Evolutionary conservation across 2,113 vertebrate genomes (phyloP).

Genomic region (Chunga burmeisteri): DNA sequence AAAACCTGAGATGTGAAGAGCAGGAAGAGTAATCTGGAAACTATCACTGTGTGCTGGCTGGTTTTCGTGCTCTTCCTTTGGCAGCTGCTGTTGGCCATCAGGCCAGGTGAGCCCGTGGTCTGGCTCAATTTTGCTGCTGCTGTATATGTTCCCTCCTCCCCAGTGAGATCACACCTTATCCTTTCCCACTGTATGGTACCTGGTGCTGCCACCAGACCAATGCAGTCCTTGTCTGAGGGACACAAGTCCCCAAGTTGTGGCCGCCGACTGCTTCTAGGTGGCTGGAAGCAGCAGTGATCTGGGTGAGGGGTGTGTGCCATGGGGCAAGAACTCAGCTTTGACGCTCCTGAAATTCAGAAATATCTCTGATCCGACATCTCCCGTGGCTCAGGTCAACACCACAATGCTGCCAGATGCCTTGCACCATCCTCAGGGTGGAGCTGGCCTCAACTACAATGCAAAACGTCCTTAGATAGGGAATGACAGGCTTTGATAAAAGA

Average conservation of each 20-base stretch:
- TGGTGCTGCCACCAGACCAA: not conserved
- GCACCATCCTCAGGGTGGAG: not conserved
- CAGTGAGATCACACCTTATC: not conserved
- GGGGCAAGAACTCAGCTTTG: not conserved
- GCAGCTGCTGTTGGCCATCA: not conserved
- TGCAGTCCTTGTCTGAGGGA: too few relatives aligned
- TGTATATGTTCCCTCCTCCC: not conserved
- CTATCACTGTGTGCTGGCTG: not conserved
- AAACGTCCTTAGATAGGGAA: too few relatives aligned
- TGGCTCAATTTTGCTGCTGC: not conserved
- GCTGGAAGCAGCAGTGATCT: not conserved
- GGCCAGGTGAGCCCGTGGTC: not conserved
- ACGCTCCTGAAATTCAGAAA: not conserved
- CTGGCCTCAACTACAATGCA: rapidly evolving
- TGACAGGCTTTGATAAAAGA: not conserved
- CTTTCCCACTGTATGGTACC: not conserved
- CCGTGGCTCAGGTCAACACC: not conserved
- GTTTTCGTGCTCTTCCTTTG: not conserved
- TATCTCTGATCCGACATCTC: not conserved
- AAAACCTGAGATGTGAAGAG: not conserved
- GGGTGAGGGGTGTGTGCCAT: not conserved
- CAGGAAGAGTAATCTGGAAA: not conserved
- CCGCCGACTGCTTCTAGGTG: not conserved
- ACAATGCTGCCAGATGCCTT: not conserved
- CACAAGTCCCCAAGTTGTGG: too few relatives aligned